Evolutionary conservation across 2,888 invertebrate species (phyloP), one percentile per base, ranked within the genome.

Genomic region (Caenorhabditis zanzibari): DNA sequence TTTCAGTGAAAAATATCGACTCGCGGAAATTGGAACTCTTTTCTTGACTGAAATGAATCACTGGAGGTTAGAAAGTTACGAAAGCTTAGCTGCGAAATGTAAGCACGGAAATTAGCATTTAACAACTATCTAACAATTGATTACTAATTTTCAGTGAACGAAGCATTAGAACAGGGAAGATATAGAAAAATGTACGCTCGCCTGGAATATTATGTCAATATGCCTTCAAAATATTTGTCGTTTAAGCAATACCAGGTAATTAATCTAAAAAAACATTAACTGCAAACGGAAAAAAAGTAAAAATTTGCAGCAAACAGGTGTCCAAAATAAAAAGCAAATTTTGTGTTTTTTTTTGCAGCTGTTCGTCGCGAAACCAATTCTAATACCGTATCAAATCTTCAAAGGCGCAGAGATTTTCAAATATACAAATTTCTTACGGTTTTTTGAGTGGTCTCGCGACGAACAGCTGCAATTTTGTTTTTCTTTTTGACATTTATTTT

Each of bases 1-100:
- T 28, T 73, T 32, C 28, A 68, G 66, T 7, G 80, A 84, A 54
- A 76, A 81, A 52, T 72, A 84, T 54, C 47, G 75, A 59, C 28
- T 80, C 10, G 64, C 71, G 1, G 73, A 76, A 22, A 61, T 84
- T 16, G 81, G 72, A 10, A 71, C 79, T 0, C 22, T 58, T 3
- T 74, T 84, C 24, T 44, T 84, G 10, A 71, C 81, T 9, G 84
- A 84, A 58, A 64, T 84, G 77, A 84, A 84, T 38, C 49, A 64
- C 28, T 81, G 84, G 84, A 54, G 49, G 24, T 32, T 84, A 4
- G 49, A 79, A 16, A 35, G 59, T 0, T 83, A 64, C 28, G 49
- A 82, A 35, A 22, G 32, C 10, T 41, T 82, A 35, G 41, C n/a
- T 6, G 24, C 52, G 6, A 54, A 52, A 10, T 52, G 77, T 73